Conservation (phyloP, 2,888 invertebrate species). For the Acanthosepion esculentum region DNA sequence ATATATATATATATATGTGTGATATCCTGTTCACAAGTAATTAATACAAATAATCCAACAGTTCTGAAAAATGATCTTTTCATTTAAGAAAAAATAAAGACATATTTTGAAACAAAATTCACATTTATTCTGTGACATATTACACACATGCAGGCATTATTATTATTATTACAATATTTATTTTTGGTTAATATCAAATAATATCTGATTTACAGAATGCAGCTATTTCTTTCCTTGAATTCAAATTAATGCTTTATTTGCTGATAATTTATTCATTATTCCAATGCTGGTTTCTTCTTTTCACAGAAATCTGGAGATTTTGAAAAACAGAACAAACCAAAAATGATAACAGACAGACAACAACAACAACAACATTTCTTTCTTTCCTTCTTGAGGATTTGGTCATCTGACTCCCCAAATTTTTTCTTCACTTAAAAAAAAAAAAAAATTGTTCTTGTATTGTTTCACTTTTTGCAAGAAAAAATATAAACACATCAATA, state of each 20-base stretch:
- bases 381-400: background rate
- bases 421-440: no score
- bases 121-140: background rate
- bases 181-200: background rate
- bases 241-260: background rate
- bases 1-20: no score
- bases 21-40: no score
- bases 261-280: background rate
- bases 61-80: no score
- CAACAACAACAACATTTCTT: conserved; percentile 10
- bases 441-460: background rate
- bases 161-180: background rate
- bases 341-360: background rate
- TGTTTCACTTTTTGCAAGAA: background rate
- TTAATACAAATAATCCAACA: no score
- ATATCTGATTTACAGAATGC: background rate
- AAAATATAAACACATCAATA: background rate
- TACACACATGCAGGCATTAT: conserved; percentile 22
- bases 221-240: background rate
- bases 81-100: background rate
- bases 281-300: background rate
- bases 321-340: background rate
- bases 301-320: background rate
- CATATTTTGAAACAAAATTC: background rate
- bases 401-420: no score